These are phyloP conservation scores for Muntiacus reevesi DNA, from an alignment of 2,113 vertebrate genomes.

Conservation along the genomic window DNA sequence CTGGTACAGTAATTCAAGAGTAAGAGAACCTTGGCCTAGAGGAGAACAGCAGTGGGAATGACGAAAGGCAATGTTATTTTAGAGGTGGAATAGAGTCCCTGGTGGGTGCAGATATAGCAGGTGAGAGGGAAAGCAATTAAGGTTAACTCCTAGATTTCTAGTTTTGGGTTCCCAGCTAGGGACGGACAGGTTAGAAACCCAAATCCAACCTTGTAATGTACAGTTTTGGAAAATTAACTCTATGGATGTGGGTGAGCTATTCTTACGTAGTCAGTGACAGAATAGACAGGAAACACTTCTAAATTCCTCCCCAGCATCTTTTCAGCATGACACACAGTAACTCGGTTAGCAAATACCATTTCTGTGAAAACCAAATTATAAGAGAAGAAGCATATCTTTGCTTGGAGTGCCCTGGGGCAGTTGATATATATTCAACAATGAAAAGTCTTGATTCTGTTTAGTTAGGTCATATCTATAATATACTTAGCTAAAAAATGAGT, in stretches of 20 bases:
- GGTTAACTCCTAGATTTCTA: background rate
- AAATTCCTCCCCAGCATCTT: background rate
- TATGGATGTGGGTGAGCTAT: background rate
- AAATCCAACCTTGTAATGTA: background rate
- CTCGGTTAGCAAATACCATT: background rate
- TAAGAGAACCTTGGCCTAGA: background rate
- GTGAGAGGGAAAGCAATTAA: background rate
- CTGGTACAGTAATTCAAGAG: background rate
- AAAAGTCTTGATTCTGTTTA: background rate
- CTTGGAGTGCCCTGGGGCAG: background rate
- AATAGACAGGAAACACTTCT: background rate
- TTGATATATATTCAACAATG: background rate
- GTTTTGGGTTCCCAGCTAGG: background rate
- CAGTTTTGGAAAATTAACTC: background rate
- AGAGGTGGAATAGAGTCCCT: background rate
- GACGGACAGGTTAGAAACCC: background rate
- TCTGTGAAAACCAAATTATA: constrained; percentile 30
- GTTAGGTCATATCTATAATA: constrained; percentile 24
- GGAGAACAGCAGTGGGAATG: background rate
- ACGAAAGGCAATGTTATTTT: background rate
- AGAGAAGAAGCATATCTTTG: background rate
- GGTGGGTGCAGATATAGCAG: background rate
- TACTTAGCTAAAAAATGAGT: constrained; percentile 16
- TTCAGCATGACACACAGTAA: background rate
- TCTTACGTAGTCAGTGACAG: background rate